These are phyloP conservation scores for Hystrix cristata DNA, from an alignment of 2,113 vertebrate genomes.

Conservation along the genomic window DNA sequence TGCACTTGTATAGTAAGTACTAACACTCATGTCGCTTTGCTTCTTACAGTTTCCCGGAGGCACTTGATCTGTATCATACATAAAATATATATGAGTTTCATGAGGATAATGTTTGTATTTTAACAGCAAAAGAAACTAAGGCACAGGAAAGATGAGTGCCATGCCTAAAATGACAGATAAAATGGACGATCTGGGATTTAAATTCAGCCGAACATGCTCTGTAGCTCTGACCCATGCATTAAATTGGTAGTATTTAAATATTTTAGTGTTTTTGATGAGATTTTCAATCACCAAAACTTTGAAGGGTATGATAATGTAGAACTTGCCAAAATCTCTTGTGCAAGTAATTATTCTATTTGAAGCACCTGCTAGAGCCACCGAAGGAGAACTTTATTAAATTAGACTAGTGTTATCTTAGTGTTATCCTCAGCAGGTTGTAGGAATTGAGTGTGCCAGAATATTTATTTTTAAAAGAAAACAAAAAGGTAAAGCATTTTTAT, in stretches of 20 bases:
- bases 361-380: not conserved
- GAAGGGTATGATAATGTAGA: not conserved
- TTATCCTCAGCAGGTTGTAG: not conserved
- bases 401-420: not conserved
- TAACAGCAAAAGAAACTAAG: not conserved
- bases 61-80: not conserved
- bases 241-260: not conserved
- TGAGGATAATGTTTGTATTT: not conserved
- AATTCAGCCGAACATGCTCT: not conserved
- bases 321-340: not conserved
- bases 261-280: not conserved
- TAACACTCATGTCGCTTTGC: not conserved
- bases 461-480: not conserved
- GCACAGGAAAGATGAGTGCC: not conserved
- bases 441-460: not conserved
- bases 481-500: not conserved
- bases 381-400: not conserved
- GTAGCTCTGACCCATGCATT: not conserved
- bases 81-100: not conserved
- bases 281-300: constrained; percentile 12
- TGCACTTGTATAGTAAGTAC: not conserved
- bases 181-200: not conserved
- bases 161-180: not conserved
- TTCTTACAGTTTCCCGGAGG: constrained; percentile 15
- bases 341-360: not conserved